phyloP scores from a whole-genome alignment of 2,888 invertebrate species.

The Ophion slaviceki region DNA sequence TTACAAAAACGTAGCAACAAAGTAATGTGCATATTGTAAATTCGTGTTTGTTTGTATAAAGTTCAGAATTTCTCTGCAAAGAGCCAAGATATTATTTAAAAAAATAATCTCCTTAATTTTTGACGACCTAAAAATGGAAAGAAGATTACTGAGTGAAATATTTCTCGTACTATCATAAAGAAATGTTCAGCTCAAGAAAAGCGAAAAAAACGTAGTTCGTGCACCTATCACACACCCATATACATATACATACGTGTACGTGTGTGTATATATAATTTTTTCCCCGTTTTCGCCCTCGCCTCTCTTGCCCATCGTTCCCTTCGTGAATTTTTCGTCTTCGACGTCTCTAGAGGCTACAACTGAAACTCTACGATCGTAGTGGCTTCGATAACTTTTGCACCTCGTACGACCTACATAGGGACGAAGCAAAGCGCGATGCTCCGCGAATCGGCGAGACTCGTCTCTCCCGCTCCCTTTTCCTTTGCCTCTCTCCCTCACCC shows the following conservation, averaged over 20 bases:
- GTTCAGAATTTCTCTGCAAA: no score
- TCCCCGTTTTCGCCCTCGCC: neutral
- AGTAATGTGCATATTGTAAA: no score
- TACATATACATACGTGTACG: neutral
- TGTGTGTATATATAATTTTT: neutral
- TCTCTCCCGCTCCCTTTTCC: constrained; percentile 2
- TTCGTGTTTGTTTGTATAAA: no score
- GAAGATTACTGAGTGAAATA: no score
- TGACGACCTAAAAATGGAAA: no score
- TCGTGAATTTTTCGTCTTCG: constrained; percentile 32
- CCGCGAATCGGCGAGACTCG: constrained; percentile 33
- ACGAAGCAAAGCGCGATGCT: constrained; percentile 53
- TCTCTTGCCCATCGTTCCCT: constrained; percentile 25
- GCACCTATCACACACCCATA: no score
- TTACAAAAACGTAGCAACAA: no score
- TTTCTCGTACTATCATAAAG: no score
- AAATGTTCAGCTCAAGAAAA: no score
- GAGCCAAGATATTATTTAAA: no score
- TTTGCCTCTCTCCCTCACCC: neutral
- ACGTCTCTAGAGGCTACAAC: constrained; percentile 58
- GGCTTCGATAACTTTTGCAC: constrained; percentile 61
- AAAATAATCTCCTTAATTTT: no score
- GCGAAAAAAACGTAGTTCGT: no score
- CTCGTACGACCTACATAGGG: constrained; percentile 52
- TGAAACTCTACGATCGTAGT: constrained; percentile 60